A percentile compares a stretch with the other conserved stretches of the same genome.
Conservation (phyloP, 2,113 vertebrate species). For the Heteronetta atricapilla region DNA sequence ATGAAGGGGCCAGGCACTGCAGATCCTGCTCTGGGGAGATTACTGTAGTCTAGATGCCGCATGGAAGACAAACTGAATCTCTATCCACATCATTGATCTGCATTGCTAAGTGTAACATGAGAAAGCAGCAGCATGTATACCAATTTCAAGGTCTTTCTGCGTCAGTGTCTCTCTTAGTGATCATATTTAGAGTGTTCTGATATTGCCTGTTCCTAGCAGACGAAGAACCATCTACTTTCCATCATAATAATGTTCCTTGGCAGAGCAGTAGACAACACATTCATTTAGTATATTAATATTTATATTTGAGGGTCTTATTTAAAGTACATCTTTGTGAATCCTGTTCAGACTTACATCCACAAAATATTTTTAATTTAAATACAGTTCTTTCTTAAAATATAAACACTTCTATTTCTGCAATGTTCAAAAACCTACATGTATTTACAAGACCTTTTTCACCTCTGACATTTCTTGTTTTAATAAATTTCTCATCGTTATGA, state of each 20-base stretch:
- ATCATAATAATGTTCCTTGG: not conserved
- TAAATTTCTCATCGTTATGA: not conserved
- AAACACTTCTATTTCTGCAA: not conserved
- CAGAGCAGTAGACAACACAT: not conserved
- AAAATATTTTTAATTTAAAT: constrained; percentile 30
- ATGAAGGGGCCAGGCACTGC: not conserved
- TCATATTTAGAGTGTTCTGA: not conserved
- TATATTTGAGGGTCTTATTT: constrained; percentile 34
- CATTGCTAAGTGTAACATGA: not conserved
- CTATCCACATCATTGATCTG: not conserved
- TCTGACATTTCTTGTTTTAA: not conserved
- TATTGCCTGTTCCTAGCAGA: not conserved
- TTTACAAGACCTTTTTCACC: not conserved
- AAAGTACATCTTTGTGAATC: not conserved
- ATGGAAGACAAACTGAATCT: not conserved
- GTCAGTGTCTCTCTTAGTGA: not conserved
- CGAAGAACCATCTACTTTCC: not conserved
- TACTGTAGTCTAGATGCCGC: not conserved
- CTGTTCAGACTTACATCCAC: not conserved
- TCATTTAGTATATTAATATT: constrained; percentile 12
- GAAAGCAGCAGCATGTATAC: not conserved
- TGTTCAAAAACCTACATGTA: not conserved
- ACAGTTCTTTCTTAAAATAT: not conserved
- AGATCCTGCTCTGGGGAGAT: not conserved
- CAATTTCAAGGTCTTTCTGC: not conserved